Conservation (phyloP, 2,888 invertebrate species). For the Gastrophysa polygoni region DNA sequence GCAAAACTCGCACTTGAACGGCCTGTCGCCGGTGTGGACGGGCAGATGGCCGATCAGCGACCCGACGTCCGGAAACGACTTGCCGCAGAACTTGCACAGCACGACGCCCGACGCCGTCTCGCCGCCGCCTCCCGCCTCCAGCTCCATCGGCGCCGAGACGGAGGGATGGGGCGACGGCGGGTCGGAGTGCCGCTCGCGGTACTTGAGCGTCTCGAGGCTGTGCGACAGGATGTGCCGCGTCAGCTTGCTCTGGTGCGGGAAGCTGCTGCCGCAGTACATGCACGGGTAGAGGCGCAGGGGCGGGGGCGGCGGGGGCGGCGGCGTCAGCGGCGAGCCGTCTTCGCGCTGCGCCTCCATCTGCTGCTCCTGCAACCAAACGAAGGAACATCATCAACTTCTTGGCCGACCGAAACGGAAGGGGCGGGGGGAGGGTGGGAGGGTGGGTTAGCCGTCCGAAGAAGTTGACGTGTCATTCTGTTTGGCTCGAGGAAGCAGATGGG, state of each 20-base stretch:
- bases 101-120: conserved; percentile 74
- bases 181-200: conserved; percentile 69
- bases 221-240: conserved; percentile 89
- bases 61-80: conserved; percentile 89
- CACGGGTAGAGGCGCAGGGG: conserved; percentile 73
- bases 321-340: conserved; percentile 27
- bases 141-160: conserved; percentile 64
- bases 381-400: conserved; percentile 84
- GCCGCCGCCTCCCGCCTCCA: conserved; percentile 60
- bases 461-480: conserved; percentile 86
- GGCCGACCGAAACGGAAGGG: no score
- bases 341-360: conserved; percentile 48
- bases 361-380: conserved; percentile 91
- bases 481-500: conserved; percentile 59
- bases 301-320: conserved; percentile 68
- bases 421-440: conserved; percentile 7
- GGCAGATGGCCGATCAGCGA: conserved; percentile 87
- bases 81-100: conserved; percentile 91
- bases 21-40: conserved; percentile 88
- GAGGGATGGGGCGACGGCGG: conserved; percentile 60
- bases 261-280: conserved; percentile 88
- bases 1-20: conserved; percentile 93
- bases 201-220: conserved; percentile 86
- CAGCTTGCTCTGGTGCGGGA: conserved; percentile 89
- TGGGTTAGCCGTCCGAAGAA: conserved; percentile 65